Base-by-base conservation (phyloP, 2,113 vertebrate species). In the Raja brachyura region DNA sequence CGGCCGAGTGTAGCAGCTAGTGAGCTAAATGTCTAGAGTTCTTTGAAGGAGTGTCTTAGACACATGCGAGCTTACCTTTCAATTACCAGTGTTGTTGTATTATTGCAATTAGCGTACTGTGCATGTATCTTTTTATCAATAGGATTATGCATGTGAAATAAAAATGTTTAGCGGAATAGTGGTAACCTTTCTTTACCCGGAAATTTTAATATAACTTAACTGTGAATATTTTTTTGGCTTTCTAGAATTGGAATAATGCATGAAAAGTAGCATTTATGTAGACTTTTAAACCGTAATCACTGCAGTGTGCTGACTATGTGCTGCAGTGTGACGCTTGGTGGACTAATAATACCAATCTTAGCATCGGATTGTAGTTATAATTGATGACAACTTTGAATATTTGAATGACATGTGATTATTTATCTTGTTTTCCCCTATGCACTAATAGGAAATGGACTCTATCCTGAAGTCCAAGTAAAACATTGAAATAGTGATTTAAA, bases 11-110 rank as follows among this genome's bases (percentile, higher is more conserved):
- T 94, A 93, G 33, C 93, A 95, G 94, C 94, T 94, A 93, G 39
- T 93, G 94, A 94, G 77, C 94, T 93, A 93, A 10, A 86, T 61
- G 93, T 94, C 93, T 93, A 94, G 93, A 94, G 66, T 63, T 86
- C 93, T 94, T 94, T 39, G 94, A 93, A 93, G 93, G 78, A 94
- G 78, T 93, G 93, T 48, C 93, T 94, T 94, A 93, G 93, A 93
- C 93, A 94, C 94, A 94, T 93, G 66, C 66, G 10, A 48, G 9
- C 63, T 48, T 20, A 92, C 18, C 68, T 48, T 92, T 78, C 18
- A 39, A 77, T 93, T 93, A 76, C 59, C 93, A 77, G 73, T 5
- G 61, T 93, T n/a, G n/a, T 76, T 56, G n/a, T 59, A 31, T 63
- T 20, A 3, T 56, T 59, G 74, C 77, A 73, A 78, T 59, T 77